A percentile compares a stretch with the other conserved stretches of the same genome.
Evolutionary conservation across 1,140 invertebrate species (phyloP).

Genomic region (Monomorium pharaonis): DNA sequence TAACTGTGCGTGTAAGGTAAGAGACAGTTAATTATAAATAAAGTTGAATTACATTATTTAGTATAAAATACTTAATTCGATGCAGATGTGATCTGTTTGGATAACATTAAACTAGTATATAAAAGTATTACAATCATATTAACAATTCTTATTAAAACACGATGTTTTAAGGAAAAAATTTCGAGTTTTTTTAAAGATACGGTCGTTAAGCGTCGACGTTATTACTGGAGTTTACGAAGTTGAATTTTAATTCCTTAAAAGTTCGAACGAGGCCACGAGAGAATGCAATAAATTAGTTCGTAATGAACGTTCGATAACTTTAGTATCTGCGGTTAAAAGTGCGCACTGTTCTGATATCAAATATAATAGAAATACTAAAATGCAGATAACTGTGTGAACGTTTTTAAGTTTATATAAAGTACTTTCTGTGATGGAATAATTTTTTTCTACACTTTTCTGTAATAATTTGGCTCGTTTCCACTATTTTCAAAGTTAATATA

Average conservation of each 20-base stretch:
- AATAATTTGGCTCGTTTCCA: not conserved
- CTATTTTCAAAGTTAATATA: not conserved
- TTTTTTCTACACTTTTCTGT: not conserved
- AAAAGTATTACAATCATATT: not conserved
- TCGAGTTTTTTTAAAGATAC: constrained; percentile 42
- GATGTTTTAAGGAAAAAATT: constrained; percentile 38
- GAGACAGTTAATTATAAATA: too few relatives aligned
- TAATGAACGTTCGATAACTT: constrained; percentile 62
- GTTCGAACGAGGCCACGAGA: constrained; percentile 58
- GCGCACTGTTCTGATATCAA: constrained; percentile 12
- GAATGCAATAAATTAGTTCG: constrained; percentile 57
- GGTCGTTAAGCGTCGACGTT: constrained; percentile 23
- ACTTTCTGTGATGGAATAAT: not conserved
- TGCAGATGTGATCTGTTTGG: not conserved
- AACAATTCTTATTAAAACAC: constrained; percentile 31
- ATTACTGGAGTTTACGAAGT: constrained; percentile 52
- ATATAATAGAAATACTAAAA: not conserved
- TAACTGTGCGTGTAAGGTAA: not conserved
- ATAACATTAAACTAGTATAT: not conserved
- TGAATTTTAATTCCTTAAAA: constrained; percentile 62
- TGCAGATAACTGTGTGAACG: not conserved
- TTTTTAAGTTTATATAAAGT: not conserved
- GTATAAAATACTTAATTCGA: not conserved
- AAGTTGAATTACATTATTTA: not conserved
- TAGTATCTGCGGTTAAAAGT: constrained; percentile 39